phyloP scores from a whole-genome alignment of 1,140 invertebrate species.

The Tyrophagus putrescentiae region DNA sequence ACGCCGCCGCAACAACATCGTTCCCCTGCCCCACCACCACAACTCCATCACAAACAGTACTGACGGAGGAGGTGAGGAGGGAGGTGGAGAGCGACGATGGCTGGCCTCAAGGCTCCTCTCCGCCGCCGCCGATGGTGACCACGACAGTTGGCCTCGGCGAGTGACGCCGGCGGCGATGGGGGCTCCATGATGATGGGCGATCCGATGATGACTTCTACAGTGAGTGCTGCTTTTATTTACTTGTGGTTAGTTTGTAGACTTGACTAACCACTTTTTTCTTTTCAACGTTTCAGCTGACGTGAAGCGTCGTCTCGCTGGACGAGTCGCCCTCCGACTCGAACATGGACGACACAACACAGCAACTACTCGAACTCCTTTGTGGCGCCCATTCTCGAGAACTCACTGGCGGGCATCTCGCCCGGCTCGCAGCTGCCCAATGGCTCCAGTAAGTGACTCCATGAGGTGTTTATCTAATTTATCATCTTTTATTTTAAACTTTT shows the following conservation, averaged over 20 bases:
- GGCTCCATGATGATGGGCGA: conserved; percentile 16
- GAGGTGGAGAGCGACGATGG: too few relatives aligned
- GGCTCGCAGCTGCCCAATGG: not conserved
- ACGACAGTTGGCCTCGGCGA: too few relatives aligned
- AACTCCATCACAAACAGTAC: too few relatives aligned
- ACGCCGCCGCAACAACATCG: not conserved
- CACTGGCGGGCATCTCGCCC: not conserved
- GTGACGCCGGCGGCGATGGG: not conserved
- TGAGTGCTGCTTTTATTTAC: not conserved
- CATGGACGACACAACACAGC: not conserved
- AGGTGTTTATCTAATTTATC: not conserved
- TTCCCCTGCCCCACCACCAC: too few relatives aligned
- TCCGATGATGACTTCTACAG: conserved; percentile 16
- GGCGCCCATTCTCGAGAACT: conserved; percentile 11
- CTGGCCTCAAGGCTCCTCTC: too few relatives aligned
- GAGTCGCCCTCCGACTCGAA: conserved; percentile 19
- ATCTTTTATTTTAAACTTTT: not conserved
- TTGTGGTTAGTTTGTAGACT: not conserved
- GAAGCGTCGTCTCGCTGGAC: conserved; percentile 23
- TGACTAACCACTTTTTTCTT: not conserved
- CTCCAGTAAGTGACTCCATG: conserved; percentile 1
- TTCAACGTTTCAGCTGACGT: conserved; percentile 17
- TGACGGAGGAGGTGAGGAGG: too few relatives aligned
- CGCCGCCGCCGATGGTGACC: too few relatives aligned
- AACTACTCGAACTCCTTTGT: conserved; percentile 6